These are phyloP conservation scores for Oxyruncus cristatus DNA, from an alignment of 2,113 vertebrate genomes.

Conservation along the genomic window DNA sequence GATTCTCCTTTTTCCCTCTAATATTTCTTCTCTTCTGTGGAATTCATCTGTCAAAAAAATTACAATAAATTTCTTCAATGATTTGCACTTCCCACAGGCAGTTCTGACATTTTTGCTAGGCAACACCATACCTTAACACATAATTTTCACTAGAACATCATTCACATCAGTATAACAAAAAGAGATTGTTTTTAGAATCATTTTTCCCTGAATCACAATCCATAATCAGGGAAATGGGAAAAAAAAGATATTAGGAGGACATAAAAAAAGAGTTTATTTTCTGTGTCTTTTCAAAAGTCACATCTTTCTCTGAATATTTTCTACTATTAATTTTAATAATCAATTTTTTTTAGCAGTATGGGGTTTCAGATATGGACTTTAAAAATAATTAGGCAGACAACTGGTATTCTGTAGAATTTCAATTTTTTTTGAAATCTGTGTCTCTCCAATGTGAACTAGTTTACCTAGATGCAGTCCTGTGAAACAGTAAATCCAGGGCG, in stretches of 20 bases:
- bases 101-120: slow-evolving; percentile 5
- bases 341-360: neutral
- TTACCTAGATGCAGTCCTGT: neutral
- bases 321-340: neutral
- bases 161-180: neutral
- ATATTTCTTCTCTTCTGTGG: neutral
- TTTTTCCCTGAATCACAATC: neutral
- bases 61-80: neutral
- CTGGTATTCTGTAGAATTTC: too few species aligned
- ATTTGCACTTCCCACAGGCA: neutral
- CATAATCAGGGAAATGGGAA: neutral
- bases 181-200: neutral
- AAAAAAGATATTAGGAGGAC: neutral
- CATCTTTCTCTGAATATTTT: neutral
- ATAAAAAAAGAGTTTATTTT: neutral
- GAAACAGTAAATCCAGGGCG: neutral
- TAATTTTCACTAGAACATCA: slow-evolving; percentile 27
- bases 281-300: neutral
- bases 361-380: neutral
- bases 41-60: slow-evolving; percentile 19
- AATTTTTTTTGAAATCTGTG: neutral
- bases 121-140: neutral
- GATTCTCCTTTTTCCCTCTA: neutral
- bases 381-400: too few species aligned
- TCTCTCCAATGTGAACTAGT: neutral